Percentiles rank a stretch among this genome's conserved stretches.
Evolutionary conservation across 2,113 vertebrate species (phyloP).

Genomic region (Cnemophilus loriae): DNA sequence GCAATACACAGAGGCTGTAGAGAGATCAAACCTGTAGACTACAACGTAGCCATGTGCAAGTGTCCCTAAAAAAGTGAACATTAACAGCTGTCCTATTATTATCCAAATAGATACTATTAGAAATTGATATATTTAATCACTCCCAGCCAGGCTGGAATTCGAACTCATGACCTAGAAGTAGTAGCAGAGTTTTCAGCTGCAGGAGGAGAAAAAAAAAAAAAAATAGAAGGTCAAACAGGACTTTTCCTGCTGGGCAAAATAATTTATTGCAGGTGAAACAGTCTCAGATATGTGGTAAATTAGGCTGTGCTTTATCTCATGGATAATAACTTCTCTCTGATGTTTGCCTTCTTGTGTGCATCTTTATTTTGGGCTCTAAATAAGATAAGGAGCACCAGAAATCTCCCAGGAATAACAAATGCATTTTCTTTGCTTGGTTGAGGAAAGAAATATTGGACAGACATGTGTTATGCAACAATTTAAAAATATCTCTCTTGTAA

Average conservation of each 20-base stretch:
- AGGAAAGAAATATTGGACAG: slow-evolving; percentile 60
- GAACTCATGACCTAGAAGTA: slow-evolving; percentile 45
- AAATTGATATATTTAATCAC: slow-evolving; percentile 41
- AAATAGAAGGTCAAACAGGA: slow-evolving; percentile 27
- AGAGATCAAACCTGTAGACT: neutral
- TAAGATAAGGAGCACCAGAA: slow-evolving; percentile 53
- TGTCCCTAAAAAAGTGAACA: neutral
- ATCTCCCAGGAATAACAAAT: slow-evolving; percentile 58
- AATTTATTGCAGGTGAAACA: slow-evolving; percentile 57
- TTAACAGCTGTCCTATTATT: neutral
- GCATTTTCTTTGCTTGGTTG: slow-evolving; percentile 61
- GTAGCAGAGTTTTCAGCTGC: slow-evolving; percentile 51
- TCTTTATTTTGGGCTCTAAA: slow-evolving; percentile 55
- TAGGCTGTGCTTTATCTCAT: slow-evolving; percentile 39
- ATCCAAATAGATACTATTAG: slow-evolving; percentile 35
- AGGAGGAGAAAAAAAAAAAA: neutral
- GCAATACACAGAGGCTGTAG: neutral
- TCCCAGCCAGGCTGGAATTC: slow-evolving; percentile 31
- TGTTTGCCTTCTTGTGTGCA: slow-evolving; percentile 28
- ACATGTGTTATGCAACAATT: slow-evolving; percentile 62
- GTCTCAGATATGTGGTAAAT: slow-evolving; percentile 47
- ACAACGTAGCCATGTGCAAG: neutral
- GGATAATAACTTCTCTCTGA: slow-evolving; percentile 50
- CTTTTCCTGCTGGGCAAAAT: slow-evolving; percentile 44
- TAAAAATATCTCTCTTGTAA: slow-evolving; percentile 64